phyloP scores from a whole-genome alignment of 2,888 invertebrate genomes.

The Phlogophora meticulosa region DNA sequence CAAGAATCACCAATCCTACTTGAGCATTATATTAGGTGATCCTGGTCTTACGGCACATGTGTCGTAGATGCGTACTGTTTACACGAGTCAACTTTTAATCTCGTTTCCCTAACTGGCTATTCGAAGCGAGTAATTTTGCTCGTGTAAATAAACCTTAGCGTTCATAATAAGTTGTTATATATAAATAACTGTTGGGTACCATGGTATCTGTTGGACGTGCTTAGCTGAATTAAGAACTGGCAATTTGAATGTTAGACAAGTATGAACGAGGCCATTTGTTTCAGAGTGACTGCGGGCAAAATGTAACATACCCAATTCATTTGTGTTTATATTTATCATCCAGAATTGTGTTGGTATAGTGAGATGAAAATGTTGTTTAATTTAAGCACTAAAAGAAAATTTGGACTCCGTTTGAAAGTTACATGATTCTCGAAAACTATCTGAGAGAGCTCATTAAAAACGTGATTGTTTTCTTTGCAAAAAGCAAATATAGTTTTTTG shows the following conservation, averaged over 20 bases:
- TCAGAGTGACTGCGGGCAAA: constrained; percentile 41
- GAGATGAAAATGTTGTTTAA: background rate
- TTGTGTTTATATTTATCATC: constrained; percentile 8
- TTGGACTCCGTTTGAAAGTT: background rate
- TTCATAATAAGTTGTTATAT: constrained; percentile 37
- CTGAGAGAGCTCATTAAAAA: background rate
- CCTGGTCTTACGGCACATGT: no score
- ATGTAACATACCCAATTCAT: constrained; percentile 36
- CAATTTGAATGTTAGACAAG: constrained; percentile 44
- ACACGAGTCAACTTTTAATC: no score
- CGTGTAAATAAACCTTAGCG: constrained; percentile 27
- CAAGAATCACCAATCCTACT: no score
- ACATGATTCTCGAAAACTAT: background rate
- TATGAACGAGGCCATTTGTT: constrained; percentile 46
- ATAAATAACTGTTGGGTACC: constrained; percentile 56
- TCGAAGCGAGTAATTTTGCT: background rate
- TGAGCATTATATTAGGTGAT: no score
- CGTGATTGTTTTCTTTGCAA: background rate
- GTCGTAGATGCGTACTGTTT: no score
- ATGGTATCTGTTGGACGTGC: constrained; percentile 59
- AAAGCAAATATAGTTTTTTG: no score
- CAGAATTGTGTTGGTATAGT: background rate
- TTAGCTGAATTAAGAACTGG: constrained; percentile 61
- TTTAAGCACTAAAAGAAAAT: background rate
- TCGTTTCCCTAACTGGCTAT: no score